Conservation (phyloP, 2,888 invertebrate species). For the Seira ritae region DNA sequence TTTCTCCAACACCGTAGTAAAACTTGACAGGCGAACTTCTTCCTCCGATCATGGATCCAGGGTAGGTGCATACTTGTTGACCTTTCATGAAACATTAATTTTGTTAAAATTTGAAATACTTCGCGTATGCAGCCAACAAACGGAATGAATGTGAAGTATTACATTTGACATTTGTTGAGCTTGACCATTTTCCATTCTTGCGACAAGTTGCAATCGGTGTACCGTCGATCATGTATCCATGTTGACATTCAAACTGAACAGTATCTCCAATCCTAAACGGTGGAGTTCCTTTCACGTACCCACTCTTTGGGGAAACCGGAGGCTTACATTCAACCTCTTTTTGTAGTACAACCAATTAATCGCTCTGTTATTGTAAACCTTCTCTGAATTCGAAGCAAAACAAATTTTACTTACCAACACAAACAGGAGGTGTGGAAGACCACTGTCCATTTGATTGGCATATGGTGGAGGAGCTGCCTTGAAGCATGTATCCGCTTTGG, state of each 20-base stretch:
- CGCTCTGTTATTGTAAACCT: not conserved
- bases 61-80: slow-evolving; percentile 90
- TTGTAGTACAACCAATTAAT: slow-evolving; percentile 70
- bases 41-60: slow-evolving; percentile 90
- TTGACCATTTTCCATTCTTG: slow-evolving; percentile 88
- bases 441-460: slow-evolving; percentile 81
- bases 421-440: slow-evolving; percentile 86
- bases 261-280: slow-evolving; percentile 90
- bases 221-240: slow-evolving; percentile 92
- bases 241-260: slow-evolving; percentile 91
- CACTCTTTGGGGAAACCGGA: slow-evolving; percentile 85
- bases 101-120: slow-evolving; percentile 20
- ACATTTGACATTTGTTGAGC: slow-evolving; percentile 90
- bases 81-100: slow-evolving; percentile 76
- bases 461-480: slow-evolving; percentile 78
- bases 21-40: slow-evolving; percentile 91
- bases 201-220: slow-evolving; percentile 93
- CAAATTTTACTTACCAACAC: slow-evolving; percentile 80
- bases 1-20: slow-evolving; percentile 91
- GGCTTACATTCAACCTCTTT: slow-evolving; percentile 88
- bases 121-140: slow-evolving; percentile 24
- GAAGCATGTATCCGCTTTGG: slow-evolving; percentile 85
- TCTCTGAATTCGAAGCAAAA: no score
- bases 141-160: slow-evolving; percentile 74
- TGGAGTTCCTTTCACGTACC: slow-evolving; percentile 86